Conservation (phyloP, 2,888 invertebrate genomes). For the Hirtodrosophila confusa region DNA sequence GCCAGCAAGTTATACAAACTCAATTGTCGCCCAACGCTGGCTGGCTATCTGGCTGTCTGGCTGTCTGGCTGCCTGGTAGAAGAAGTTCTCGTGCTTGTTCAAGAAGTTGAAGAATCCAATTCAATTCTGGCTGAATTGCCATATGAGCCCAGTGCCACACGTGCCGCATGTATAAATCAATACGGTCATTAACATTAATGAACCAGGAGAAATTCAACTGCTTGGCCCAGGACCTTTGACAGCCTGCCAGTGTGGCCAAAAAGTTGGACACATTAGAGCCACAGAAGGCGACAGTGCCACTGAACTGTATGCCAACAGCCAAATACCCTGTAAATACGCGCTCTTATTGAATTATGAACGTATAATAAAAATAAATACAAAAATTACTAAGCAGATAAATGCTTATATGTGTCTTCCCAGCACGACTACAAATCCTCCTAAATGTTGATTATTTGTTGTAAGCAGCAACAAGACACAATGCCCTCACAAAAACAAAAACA, state of each 20-base stretch:
- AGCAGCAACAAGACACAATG: not conserved
- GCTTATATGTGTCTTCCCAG: no score
- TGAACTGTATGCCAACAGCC: not conserved
- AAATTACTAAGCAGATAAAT: no score
- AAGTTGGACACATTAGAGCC: constrained; percentile 23
- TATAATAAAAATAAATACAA: no score
- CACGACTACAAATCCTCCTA: not conserved
- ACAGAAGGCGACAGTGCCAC: not conserved
- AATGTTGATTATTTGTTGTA: not conserved
- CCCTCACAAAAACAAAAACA: constrained; percentile 7
- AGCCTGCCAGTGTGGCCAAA: constrained; percentile 24
- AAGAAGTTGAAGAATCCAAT: constrained; percentile 22
- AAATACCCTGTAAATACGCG: constrained; percentile 31
- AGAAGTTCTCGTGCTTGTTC: not conserved
- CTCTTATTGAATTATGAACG: no score
- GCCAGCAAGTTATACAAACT: constrained; percentile 10
- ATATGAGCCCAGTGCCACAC: constrained; percentile 41
- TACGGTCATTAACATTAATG: constrained; percentile 58
- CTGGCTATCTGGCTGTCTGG: no score
- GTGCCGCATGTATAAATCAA: constrained; percentile 59
- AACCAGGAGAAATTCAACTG: constrained; percentile 48
- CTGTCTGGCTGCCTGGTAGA: not conserved
- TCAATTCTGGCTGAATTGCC: constrained; percentile 5
- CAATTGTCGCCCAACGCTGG: not conserved
- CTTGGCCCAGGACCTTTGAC: constrained; percentile 36